Evolutionary conservation across 2,797 vertebrate species (phyloP).

Genomic region (Phataginus tricuspis): DNA sequence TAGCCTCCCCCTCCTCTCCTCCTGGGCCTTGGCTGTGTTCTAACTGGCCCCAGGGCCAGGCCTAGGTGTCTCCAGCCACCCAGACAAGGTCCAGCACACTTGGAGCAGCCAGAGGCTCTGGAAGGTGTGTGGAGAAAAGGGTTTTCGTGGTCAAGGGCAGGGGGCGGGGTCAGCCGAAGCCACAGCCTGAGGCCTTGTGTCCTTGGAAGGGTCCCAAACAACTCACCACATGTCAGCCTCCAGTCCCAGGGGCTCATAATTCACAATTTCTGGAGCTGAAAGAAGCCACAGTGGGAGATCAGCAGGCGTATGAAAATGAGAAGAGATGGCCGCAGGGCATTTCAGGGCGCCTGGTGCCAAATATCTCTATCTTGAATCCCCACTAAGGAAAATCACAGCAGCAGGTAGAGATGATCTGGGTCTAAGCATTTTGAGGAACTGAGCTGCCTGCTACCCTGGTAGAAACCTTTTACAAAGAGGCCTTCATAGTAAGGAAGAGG

Average conservation of each 20-base stretch:
- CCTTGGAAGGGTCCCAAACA: background rate
- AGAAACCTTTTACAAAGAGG: conserved; percentile 1
- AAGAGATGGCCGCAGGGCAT: conserved; percentile 8
- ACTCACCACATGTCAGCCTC: conserved; percentile 98
- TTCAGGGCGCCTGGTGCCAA: background rate
- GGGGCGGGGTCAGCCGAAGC: background rate
- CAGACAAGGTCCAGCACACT: background rate
- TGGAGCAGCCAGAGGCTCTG: background rate
- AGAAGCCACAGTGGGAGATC: conserved; percentile 77
- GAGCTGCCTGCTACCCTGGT: background rate
- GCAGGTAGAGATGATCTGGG: background rate
- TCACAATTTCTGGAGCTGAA: conserved; percentile 99
- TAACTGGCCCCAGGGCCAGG: background rate
- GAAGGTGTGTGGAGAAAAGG: background rate
- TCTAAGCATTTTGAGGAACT: background rate
- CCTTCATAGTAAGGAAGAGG: background rate
- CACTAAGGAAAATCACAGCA: background rate
- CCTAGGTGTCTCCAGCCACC: background rate
- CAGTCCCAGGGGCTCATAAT: conserved; percentile 96
- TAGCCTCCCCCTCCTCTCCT: background rate
- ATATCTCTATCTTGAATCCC: background rate
- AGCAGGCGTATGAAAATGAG: conserved; percentile 65
- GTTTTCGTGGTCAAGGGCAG: background rate
- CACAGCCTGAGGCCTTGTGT: background rate
- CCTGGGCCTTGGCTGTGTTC: background rate